These are phyloP conservation scores for Xestia xanthographa DNA, from an alignment of 2,888 invertebrate genomes.

Conservation along the genomic window DNA sequence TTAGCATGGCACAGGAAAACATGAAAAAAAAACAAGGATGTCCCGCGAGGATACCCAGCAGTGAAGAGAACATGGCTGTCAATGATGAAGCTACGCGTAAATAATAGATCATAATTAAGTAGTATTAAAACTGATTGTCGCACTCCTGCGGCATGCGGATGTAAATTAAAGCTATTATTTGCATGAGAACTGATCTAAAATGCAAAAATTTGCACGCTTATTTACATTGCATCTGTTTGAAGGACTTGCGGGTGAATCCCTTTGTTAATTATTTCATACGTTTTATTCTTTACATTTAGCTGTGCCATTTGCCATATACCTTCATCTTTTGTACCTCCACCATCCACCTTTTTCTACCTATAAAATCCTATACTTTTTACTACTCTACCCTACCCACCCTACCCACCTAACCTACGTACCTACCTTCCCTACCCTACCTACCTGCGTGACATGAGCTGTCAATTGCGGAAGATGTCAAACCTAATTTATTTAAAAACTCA, in stretches of 20 bases:
- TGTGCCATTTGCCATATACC: too few relatives aligned
- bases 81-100: constrained; percentile 7
- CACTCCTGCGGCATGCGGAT: constrained; percentile 30
- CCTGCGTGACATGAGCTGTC: too few relatives aligned
- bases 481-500: too few relatives aligned
- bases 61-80: constrained; percentile 3
- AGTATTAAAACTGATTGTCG: constrained; percentile 41
- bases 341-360: too few relatives aligned
- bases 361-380: too few relatives aligned
- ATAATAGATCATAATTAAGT: constrained; percentile 30
- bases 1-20: constrained; percentile 9
- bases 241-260: constrained; percentile 14
- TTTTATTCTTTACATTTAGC: background rate
- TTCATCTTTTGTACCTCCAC: too few relatives aligned
- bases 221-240: constrained; percentile 35
- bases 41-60: constrained; percentile 16
- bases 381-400: too few relatives aligned
- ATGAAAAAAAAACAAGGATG: constrained; percentile 19
- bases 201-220: constrained; percentile 44
- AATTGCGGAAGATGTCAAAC: too few relatives aligned
- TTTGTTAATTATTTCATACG: constrained; percentile 7
- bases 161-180: constrained; percentile 50
- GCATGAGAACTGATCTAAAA: constrained; percentile 38
- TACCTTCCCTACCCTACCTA: too few relatives aligned
- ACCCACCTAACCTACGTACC: too few relatives aligned